Conservation (phyloP, 2,113 vertebrate species). For the Saimiri boliviensis region DNA sequence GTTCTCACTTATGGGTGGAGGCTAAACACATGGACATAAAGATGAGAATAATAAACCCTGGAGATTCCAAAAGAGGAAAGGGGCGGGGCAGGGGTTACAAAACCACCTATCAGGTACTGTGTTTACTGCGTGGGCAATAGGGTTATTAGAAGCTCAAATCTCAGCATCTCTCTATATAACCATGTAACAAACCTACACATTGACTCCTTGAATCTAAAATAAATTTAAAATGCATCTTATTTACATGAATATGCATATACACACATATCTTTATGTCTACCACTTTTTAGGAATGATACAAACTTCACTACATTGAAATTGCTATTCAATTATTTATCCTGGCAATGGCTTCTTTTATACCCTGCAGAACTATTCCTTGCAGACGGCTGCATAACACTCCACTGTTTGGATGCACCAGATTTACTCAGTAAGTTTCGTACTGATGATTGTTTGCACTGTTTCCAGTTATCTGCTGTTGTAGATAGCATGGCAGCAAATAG, state of each 20-base stretch:
- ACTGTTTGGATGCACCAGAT: not conserved
- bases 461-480: not conserved
- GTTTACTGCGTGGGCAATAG: no score
- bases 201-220: no score
- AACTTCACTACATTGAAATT: not conserved
- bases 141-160: no score
- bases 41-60: no score
- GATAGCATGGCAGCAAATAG: not conserved
- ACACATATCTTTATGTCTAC: not conserved
- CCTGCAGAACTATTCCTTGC: not conserved
- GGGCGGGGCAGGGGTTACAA: no score
- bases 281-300: not conserved
- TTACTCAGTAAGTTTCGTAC: not conserved
- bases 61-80: no score
- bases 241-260: not conserved
- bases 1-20: no score
- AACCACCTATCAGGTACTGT: no score
- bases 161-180: no score
- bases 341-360: not conserved
- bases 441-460: not conserved
- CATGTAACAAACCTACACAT: no score
- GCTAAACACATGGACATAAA: no score
- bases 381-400: not conserved
- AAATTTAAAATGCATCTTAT: not conserved
- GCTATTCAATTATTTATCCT: not conserved